Conservation (phyloP, 2,113 vertebrate genomes). For the Callopanchax toddi region DNA sequence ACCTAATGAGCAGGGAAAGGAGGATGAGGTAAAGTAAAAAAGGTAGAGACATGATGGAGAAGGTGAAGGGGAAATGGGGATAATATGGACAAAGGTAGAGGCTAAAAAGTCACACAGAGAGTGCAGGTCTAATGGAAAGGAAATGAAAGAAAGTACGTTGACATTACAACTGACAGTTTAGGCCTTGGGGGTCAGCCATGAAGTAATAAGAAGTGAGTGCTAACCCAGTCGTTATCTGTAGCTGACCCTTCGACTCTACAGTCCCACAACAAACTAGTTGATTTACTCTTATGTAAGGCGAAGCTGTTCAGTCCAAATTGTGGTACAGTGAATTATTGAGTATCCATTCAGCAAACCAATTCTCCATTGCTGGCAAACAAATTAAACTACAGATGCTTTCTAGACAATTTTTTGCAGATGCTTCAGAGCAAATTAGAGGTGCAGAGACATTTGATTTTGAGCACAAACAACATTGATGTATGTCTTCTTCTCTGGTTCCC, state of each 20-base stretch:
- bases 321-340: constrained; percentile 47
- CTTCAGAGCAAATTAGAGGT: constrained; percentile 70
- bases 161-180: constrained; percentile 56
- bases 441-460: constrained; percentile 72
- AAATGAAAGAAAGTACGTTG: constrained; percentile 69
- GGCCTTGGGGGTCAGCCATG: constrained; percentile 54
- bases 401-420: constrained; percentile 50
- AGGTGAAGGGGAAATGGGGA: constrained; percentile 49
- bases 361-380: constrained; percentile 50
- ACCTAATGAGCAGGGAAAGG: constrained; percentile 77
- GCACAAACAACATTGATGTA: constrained; percentile 80
- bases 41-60: constrained; percentile 63
- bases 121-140: constrained; percentile 70
- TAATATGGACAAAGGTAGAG: constrained; percentile 49
- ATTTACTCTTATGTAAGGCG: constrained; percentile 62
- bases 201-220: constrained; percentile 67
- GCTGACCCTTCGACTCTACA: constrained; percentile 31
- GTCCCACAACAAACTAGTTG: constrained; percentile 48
- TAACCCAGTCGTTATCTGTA: constrained; percentile 64
- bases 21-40: constrained; percentile 57
- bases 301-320: constrained; percentile 52
- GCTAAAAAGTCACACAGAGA: constrained; percentile 61
- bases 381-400: constrained; percentile 59
- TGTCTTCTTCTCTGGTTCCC: constrained; percentile 77
- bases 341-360: constrained; percentile 17